Conservation (phyloP, 2,113 vertebrate species). For the Notarius quadriscutis region DNA sequence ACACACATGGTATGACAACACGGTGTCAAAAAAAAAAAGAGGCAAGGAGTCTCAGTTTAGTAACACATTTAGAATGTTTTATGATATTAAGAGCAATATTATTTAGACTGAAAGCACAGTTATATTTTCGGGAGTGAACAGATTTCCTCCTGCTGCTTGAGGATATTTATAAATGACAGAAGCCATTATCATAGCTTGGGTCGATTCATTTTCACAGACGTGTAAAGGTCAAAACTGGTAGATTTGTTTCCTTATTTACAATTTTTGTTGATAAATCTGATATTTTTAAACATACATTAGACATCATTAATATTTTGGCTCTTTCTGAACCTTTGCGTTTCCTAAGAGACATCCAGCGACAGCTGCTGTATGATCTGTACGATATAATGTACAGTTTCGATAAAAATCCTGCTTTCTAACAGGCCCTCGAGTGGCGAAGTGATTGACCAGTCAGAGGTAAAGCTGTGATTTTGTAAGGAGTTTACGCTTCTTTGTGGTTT, state of each 20-base stretch:
- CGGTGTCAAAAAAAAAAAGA: background rate
- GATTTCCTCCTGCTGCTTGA: slow-evolving; percentile 7
- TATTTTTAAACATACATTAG: background rate
- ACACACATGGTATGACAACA: background rate
- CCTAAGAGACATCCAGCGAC: background rate
- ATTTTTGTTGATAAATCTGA: background rate
- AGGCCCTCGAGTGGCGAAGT: background rate
- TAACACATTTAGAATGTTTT: background rate
- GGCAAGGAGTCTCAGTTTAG: background rate
- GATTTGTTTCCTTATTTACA: background rate
- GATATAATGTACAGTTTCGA: background rate
- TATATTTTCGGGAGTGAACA: background rate
- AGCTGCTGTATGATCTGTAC: background rate
- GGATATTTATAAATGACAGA: background rate
- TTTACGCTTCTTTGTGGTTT: background rate
- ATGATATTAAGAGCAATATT: background rate
- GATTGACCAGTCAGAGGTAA: background rate
- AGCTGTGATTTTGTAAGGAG: background rate
- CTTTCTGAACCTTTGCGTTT: background rate
- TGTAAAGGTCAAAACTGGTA: background rate
- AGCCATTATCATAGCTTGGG: background rate
- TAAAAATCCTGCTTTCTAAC: background rate
- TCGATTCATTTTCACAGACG: background rate
- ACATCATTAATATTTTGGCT: background rate
- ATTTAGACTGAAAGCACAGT: background rate